These are phyloP conservation scores for Eupithecia vulgata DNA, from an alignment of 2,888 invertebrate species.

Conservation along the genomic window DNA sequence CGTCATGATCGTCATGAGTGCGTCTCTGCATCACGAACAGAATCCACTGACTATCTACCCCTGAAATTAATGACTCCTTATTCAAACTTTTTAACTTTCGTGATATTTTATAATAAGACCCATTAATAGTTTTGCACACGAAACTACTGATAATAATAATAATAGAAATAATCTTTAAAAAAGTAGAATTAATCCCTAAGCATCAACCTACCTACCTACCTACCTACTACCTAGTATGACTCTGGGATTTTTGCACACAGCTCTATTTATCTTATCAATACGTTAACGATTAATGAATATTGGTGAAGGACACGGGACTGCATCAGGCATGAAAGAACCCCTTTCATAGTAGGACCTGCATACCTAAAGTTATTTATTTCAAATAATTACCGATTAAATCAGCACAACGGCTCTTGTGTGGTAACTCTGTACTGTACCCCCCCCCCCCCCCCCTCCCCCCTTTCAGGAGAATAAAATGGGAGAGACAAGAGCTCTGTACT, in stretches of 20 bases:
- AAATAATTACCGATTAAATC: neutral
- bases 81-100: too few relatives aligned
- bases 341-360: neutral
- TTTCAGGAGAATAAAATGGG: neutral
- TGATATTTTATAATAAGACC: too few relatives aligned
- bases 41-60: neutral
- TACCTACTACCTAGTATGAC: neutral
- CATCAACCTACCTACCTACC: neutral
- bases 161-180: slow-evolving; percentile 6
- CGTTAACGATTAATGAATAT: slow-evolving; percentile 65
- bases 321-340: slow-evolving; percentile 19
- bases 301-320: slow-evolving; percentile 42
- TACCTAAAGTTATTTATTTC: neutral
- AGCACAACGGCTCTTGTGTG: neutral
- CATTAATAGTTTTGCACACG: slow-evolving; percentile 66
- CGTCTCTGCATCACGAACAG: neutral
- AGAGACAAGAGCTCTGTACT: neutral
- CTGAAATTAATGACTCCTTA: slow-evolving; percentile 41
- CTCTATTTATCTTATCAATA: slow-evolving; percentile 50
- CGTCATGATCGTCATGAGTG: too few relatives aligned
- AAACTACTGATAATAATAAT: too few relatives aligned
- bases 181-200: neutral
- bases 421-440: neutral
- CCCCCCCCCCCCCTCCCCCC: too few relatives aligned
- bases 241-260: slow-evolving; percentile 6